Percentiles rank a stretch among this genome's conserved stretches.
Evolutionary conservation across 2,113 vertebrate genomes (phyloP).

Genomic region (Scomber japonicus): DNA sequence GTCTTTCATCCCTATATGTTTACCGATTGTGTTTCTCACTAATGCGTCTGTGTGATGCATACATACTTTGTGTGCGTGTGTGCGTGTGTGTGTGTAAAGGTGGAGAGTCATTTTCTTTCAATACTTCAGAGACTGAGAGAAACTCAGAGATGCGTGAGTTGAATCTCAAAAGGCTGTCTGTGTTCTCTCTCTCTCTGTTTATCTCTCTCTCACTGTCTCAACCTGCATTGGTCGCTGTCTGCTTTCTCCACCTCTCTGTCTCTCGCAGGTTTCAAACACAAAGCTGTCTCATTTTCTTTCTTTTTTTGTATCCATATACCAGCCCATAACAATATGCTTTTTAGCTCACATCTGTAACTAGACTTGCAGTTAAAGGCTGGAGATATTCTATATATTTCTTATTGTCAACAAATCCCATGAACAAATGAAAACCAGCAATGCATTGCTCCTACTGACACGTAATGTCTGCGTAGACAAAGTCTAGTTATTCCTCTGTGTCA

Average conservation of each 20-base stretch:
- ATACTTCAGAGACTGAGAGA: conserved; percentile 77
- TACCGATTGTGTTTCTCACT: conserved; percentile 51
- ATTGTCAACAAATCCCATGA: neutral
- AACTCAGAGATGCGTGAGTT: conserved; percentile 76
- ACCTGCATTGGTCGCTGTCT: conserved; percentile 40
- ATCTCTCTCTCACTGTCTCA: conserved; percentile 24
- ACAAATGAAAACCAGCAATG: no score
- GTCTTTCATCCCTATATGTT: conserved; percentile 64
- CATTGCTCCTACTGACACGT: no score
- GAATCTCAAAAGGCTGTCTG: conserved; percentile 82
- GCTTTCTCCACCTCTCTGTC: conserved; percentile 48
- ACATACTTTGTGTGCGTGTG: conserved; percentile 24
- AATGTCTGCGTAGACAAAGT: neutral
- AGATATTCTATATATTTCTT: conserved; percentile 1
- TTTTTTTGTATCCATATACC: conserved; percentile 7
- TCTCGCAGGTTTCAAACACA: conserved; percentile 27
- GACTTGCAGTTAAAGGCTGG: neutral
- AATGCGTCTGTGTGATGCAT: conserved; percentile 41
- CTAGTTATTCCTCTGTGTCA: neutral
- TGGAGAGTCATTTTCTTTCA: conserved; percentile 77
- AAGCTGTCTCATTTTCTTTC: conserved; percentile 9
- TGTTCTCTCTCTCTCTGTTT: conserved; percentile 55
- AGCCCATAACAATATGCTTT: neutral
- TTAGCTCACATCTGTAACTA: neutral
- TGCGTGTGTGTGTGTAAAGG: conserved; percentile 50